These are phyloP conservation scores for Nothura maculosa DNA, from an alignment of 2,797 vertebrate species.

Conservation along the genomic window DNA sequence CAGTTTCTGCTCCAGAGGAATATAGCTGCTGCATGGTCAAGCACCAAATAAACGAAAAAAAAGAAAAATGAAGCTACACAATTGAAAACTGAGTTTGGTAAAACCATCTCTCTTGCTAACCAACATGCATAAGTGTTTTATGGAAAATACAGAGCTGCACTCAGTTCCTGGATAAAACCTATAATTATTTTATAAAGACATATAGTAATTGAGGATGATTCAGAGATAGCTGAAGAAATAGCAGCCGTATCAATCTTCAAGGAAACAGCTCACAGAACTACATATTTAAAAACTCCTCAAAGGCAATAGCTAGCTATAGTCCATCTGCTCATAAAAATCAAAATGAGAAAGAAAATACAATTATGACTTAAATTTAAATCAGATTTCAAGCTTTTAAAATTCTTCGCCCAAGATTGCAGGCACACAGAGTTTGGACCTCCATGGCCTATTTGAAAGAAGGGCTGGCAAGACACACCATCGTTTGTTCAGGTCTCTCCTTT, in stretches of 20 bases:
- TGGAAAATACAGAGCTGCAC: conserved; percentile 19
- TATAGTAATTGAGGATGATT: conserved; percentile 68
- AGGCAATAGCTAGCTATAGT: conserved; percentile 51
- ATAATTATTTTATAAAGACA: conserved; percentile 70
- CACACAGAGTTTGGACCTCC: background rate
- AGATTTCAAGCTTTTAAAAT: conserved; percentile 42
- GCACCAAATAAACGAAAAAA: conserved; percentile 30
- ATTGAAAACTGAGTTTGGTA: conserved; percentile 33
- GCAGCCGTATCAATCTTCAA: conserved; percentile 61
- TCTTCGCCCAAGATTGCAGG: background rate
- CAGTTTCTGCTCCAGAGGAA: conserved; percentile 10
- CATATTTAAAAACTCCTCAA: conserved; percentile 54
- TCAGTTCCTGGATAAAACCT: conserved; percentile 56
- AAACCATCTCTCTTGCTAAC: conserved; percentile 46
- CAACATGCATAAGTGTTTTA: background rate
- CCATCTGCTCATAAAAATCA: conserved; percentile 58
- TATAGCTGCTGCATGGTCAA: conserved; percentile 23
- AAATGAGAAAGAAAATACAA: conserved; percentile 51
- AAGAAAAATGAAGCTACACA: conserved; percentile 48
- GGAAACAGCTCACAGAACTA: conserved; percentile 43
- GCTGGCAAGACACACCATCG: background rate
- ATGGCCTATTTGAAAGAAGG: background rate
- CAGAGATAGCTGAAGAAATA: conserved; percentile 61
- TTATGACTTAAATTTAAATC: conserved; percentile 60
- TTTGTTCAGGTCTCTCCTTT: background rate